phyloP scores from a whole-genome alignment of 1,140 invertebrate genomes.

The Diuraphis noxia region DNA sequence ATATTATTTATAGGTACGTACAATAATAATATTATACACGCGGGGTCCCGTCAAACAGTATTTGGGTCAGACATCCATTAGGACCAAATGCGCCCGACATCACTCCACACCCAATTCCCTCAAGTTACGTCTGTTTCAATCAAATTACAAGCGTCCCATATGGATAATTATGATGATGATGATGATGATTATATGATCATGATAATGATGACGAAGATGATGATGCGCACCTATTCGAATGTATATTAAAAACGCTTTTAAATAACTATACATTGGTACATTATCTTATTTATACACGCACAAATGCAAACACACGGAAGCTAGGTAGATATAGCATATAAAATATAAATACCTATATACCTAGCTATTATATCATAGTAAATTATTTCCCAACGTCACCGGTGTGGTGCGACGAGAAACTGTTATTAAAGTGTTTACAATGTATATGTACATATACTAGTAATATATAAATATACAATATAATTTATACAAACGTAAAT shows the following conservation, averaged over 20 bases:
- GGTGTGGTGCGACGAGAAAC: background rate
- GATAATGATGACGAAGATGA: background rate
- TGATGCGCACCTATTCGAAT: background rate
- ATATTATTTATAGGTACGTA: background rate
- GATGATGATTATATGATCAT: background rate
- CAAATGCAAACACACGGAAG: background rate
- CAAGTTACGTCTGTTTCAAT: constrained; percentile 43
- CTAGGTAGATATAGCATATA: background rate
- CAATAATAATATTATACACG: background rate
- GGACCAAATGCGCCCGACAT: background rate
- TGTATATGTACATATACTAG: too few relatives aligned
- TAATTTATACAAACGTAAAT: background rate
- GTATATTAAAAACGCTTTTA: background rate
- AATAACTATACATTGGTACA: background rate
- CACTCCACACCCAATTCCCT: constrained; percentile 31
- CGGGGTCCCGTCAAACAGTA: background rate
- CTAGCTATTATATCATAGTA: background rate
- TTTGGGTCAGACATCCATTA: constrained; percentile 42
- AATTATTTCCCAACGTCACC: background rate
- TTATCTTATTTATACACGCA: background rate
- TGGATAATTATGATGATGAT: background rate
- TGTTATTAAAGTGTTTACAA: background rate
- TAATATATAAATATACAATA: background rate
- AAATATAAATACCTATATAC: background rate
- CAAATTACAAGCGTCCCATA: constrained; percentile 5